Conservation (phyloP, 53 echinoderm and acorn worm genomes). For the Antedon mediterranea region DNA sequence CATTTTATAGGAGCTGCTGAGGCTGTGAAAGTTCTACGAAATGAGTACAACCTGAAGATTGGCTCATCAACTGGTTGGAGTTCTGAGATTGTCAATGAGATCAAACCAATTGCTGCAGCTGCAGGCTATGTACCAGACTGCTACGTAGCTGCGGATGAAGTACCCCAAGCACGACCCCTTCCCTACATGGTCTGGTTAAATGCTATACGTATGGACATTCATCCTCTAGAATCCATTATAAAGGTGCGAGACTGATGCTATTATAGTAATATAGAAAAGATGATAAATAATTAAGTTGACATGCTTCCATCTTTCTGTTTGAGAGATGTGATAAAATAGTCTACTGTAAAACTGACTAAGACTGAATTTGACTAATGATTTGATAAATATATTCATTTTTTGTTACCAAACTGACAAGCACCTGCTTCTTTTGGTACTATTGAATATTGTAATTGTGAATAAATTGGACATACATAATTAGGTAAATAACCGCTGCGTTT, state of each 20-base stretch:
- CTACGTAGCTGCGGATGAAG: slow-evolving; percentile 58
- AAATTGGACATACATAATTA: too few species aligned
- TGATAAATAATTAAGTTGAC: too few species aligned
- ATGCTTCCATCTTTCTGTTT: too few species aligned
- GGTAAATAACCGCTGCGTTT: too few species aligned
- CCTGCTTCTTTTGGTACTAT: too few species aligned
- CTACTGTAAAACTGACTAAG: too few species aligned
- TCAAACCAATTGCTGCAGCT: slow-evolving; percentile 36
- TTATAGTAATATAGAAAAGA: background rate
- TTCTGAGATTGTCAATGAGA: slow-evolving; percentile 49
- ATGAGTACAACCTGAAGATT: slow-evolving; percentile 42
- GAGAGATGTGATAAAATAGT: too few species aligned
- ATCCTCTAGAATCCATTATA: slow-evolving; percentile 65
- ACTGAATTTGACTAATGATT: too few species aligned
- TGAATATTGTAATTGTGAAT: too few species aligned
- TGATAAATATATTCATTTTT: too few species aligned
- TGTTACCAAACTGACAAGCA: too few species aligned
- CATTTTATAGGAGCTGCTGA: slow-evolving; percentile 34
- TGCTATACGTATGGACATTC: slow-evolving; percentile 45
- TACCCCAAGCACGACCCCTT: slow-evolving; percentile 57
- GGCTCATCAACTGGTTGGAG: slow-evolving; percentile 78
- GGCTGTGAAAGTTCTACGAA: slow-evolving; percentile 34
- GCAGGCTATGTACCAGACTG: slow-evolving; percentile 65
- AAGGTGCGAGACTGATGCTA: too few species aligned
- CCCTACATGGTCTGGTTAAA: slow-evolving; percentile 82